phyloP scores from a whole-genome alignment of 92 coral and sea anemone genomes.

The Bergia puertoricense region DNA sequence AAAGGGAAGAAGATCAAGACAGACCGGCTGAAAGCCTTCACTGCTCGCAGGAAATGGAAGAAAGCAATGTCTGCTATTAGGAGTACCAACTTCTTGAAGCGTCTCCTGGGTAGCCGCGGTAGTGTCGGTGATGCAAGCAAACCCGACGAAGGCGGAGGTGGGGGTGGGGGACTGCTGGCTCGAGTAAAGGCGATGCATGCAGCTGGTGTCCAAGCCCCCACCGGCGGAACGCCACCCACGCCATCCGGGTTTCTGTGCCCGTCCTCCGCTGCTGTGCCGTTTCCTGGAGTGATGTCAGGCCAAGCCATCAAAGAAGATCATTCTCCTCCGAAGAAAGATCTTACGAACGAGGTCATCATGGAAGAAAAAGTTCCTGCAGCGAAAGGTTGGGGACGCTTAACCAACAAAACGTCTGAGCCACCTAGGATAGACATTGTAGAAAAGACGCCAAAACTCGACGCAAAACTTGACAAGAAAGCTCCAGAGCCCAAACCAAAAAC shows the following conservation, averaged over 20 bases:
- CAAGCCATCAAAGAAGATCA: slow-evolving; percentile 29
- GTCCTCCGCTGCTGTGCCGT: slow-evolving; percentile 67
- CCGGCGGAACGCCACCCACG: slow-evolving; percentile 67
- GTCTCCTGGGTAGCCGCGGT: slow-evolving; percentile 86
- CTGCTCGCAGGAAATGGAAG: slow-evolving; percentile 97
- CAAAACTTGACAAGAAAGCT: not conserved
- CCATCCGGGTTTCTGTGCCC: slow-evolving; percentile 89
- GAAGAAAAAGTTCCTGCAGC: slow-evolving; percentile 25
- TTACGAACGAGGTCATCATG: slow-evolving; percentile 22
- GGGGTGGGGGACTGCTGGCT: slow-evolving; percentile 80
- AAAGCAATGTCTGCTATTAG: slow-evolving; percentile 97
- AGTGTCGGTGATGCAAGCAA: slow-evolving; percentile 59
- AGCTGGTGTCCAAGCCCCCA: slow-evolving; percentile 88
- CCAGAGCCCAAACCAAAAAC: not conserved
- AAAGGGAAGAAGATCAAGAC: slow-evolving; percentile 88
- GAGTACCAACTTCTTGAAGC: slow-evolving; percentile 95
- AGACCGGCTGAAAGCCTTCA: slow-evolving; percentile 95
- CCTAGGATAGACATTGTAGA: not conserved
- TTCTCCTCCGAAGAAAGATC: slow-evolving; percentile 26
- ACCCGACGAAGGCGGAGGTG: slow-evolving; percentile 49
- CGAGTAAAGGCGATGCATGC: slow-evolving; percentile 95
- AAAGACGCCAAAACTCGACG: not conserved
- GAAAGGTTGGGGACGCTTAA: slow-evolving; percentile 36
- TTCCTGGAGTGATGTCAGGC: slow-evolving; percentile 23
- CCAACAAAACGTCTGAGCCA: slow-evolving; percentile 11